These are phyloP conservation scores for Bedellia somnulentella DNA, from an alignment of 2,888 invertebrate genomes.

Conservation along the genomic window DNA sequence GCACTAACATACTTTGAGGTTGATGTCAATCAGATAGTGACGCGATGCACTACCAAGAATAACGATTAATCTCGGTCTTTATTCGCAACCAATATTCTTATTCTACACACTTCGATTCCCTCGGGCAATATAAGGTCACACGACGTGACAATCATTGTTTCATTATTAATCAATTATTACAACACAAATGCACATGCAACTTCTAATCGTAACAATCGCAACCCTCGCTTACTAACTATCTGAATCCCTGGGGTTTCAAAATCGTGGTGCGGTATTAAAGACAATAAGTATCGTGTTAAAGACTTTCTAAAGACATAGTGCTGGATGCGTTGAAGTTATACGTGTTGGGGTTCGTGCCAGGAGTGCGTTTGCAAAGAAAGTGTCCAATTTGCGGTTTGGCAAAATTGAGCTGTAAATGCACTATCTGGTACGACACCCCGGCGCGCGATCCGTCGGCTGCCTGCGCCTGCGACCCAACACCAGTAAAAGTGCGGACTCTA, in stretches of 20 bases:
- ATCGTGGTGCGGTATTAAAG: too few relatives aligned
- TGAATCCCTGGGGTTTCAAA: too few relatives aligned
- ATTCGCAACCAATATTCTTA: not conserved
- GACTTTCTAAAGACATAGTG: conserved; percentile 41
- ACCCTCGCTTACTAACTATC: too few relatives aligned
- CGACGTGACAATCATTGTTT: conserved; percentile 3
- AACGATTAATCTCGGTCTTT: conserved; percentile 15
- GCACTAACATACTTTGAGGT: conserved; percentile 15
- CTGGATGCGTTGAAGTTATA: conserved; percentile 20
- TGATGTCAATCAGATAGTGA: conserved; percentile 22
- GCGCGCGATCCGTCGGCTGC: conserved; percentile 56
- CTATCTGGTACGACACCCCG: conserved; percentile 99
- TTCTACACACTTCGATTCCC: not conserved
- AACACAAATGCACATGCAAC: too few relatives aligned
- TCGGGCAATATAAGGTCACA: not conserved
- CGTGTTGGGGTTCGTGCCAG: conserved; percentile 94
- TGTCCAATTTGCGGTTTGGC: conserved; percentile 50
- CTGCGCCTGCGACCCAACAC: conserved; percentile 6
- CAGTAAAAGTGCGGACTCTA: too few relatives aligned
- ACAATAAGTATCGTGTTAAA: too few relatives aligned
- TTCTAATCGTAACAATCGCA: too few relatives aligned
- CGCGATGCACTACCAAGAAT: conserved; percentile 19
- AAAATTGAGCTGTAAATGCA: conserved; percentile 92
- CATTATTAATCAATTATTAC: too few relatives aligned
- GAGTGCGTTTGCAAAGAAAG: conserved; percentile 92